Conservation (phyloP, 2,797 vertebrate species). For the Pelobates cultripes region DNA sequence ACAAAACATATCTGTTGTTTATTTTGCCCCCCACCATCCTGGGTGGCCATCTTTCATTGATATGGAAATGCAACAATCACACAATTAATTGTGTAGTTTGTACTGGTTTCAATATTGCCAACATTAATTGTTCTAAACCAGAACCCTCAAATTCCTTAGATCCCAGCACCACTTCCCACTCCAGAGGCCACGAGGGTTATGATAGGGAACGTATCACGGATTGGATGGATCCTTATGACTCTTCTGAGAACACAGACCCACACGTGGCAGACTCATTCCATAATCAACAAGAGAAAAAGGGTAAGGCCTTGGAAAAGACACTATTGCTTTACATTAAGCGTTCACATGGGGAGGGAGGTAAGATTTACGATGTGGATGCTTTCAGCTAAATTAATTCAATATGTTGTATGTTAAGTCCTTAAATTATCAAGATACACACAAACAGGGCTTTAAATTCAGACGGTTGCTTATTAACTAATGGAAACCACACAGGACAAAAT, state of each 20-base stretch:
- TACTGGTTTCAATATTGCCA: constrained; percentile 58
- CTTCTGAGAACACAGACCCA: constrained; percentile 91
- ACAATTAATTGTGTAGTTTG: not conserved
- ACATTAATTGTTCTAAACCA: constrained; percentile 88
- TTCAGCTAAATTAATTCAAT: constrained; percentile 79
- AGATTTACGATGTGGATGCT: constrained; percentile 75
- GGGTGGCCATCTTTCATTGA: no score
- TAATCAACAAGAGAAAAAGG: constrained; percentile 94
- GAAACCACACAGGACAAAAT: constrained; percentile 69
- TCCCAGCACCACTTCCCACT: constrained; percentile 85
- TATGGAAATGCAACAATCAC: no score
- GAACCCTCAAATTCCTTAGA: constrained; percentile 88
- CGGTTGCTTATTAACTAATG: constrained; percentile 9
- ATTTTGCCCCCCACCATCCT: no score
- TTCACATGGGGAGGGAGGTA: constrained; percentile 59
- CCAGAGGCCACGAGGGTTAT: constrained; percentile 77
- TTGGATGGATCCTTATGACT: constrained; percentile 85
- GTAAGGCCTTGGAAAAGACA: constrained; percentile 96
- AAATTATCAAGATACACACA: not conserved
- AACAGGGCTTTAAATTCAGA: not conserved
- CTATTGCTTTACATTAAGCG: constrained; percentile 56
- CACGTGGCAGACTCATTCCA: constrained; percentile 93
- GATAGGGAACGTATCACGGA: constrained; percentile 89
- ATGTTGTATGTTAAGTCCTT: constrained; percentile 12
- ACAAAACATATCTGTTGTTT: no score